phyloP scores from a whole-genome alignment of 2,888 invertebrate species.

The Drosophila koepferae region DNA sequence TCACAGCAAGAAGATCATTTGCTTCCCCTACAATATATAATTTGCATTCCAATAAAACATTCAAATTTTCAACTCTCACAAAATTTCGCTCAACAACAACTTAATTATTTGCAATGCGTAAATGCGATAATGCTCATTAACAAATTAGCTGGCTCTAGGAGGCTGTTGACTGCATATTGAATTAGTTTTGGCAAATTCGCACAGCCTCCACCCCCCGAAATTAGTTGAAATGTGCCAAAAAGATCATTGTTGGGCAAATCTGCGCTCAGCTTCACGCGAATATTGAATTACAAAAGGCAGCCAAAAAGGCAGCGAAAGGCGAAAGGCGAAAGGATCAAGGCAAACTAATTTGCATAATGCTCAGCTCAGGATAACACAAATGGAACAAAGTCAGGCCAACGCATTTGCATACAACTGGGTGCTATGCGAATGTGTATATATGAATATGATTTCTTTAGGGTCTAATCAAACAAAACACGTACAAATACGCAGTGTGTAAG shows the following conservation, averaged over 20 bases:
- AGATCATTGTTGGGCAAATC: conserved; percentile 24
- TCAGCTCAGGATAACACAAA: conserved; percentile 56
- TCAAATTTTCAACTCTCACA: not conserved
- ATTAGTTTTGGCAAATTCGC: conserved; percentile 48
- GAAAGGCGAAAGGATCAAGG: conserved; percentile 54
- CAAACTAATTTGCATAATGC: conserved; percentile 75
- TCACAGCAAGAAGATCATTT: not conserved
- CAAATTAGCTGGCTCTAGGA: conserved; percentile 32
- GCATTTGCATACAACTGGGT: conserved; percentile 53
- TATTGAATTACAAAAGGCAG: conserved; percentile 74
- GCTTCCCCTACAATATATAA: not conserved
- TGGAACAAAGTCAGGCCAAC: conserved; percentile 48
- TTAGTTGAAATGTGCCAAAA: conserved; percentile 32
- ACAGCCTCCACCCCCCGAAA: conserved; percentile 15
- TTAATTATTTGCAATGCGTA: conserved; percentile 10
- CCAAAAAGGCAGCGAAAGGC: conserved; percentile 33
- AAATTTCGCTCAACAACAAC: not conserved
- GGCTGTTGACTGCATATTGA: conserved; percentile 28
- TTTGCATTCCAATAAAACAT: not conserved
- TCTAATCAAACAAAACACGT: conserved; percentile 64
- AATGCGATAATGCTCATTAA: conserved; percentile 22
- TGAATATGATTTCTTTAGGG: conserved; percentile 17
- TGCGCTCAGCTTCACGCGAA: conserved; percentile 69
- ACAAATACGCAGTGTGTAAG: conserved; percentile 54
- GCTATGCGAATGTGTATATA: not conserved